Percentiles rank a stretch among this genome's conserved stretches.
Conservation (phyloP, 2,797 vertebrate species). For the Sus cebifrons region DNA sequence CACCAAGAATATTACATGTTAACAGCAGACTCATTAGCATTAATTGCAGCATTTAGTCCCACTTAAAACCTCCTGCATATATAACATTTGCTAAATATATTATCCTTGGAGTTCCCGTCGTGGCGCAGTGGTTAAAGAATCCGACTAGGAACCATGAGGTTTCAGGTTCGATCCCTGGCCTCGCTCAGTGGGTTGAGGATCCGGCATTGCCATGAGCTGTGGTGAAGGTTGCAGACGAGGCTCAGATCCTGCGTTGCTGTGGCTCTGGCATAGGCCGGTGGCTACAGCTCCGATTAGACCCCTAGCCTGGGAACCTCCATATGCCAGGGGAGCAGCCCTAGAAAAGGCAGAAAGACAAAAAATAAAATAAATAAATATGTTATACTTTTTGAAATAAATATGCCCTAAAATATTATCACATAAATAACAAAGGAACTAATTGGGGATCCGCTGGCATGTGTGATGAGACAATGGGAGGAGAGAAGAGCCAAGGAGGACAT, state of each 20-base stretch:
- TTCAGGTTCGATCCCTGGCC: too few species aligned
- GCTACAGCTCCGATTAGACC: too few species aligned
- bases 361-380: neutral
- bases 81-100: conserved; percentile 80
- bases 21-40: conserved; percentile 89
- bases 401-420: conserved; percentile 67
- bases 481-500: neutral
- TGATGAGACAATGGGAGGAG: neutral
- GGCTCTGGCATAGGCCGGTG: too few species aligned
- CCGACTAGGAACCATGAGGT: too few species aligned
- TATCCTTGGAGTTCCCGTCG: neutral
- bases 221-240: too few species aligned
- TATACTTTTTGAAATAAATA: conserved; percentile 72
- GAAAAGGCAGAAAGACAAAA: too few species aligned
- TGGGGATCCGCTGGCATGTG: neutral
- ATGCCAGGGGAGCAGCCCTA: too few species aligned
- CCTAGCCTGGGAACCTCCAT: too few species aligned
- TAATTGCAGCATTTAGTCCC: conserved; percentile 85
- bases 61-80: conserved; percentile 81
- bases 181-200: too few species aligned
- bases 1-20: conserved; percentile 82
- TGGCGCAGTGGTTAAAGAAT: too few species aligned
- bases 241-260: too few species aligned
- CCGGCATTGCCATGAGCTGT: too few species aligned
- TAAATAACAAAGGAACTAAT: conserved; percentile 37